These are phyloP conservation scores for Entomobrya proxima DNA, from an alignment of 2,888 invertebrate species.

Conservation along the genomic window DNA sequence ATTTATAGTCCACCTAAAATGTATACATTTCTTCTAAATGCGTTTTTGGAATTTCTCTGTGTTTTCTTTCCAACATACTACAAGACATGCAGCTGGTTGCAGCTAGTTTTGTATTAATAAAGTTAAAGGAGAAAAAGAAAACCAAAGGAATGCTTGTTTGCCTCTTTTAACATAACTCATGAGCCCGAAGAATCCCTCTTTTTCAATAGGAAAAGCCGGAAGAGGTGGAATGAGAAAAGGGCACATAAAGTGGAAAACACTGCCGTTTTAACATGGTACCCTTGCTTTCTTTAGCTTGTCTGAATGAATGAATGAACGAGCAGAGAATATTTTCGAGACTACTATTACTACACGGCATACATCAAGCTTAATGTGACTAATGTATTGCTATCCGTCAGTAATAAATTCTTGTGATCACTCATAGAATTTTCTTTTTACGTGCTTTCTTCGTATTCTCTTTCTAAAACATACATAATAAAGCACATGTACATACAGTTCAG, in stretches of 20 bases:
- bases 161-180: background rate
- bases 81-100: background rate
- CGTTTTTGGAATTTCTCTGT: background rate
- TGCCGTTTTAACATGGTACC: background rate
- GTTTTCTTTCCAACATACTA: background rate
- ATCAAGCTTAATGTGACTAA: constrained; percentile 67
- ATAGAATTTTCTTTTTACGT: constrained; percentile 19
- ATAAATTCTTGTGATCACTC: constrained; percentile 61
- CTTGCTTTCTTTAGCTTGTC: background rate
- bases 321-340: constrained; percentile 42
- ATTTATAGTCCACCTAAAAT: too few species aligned
- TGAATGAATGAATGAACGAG: constrained; percentile 28
- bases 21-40: too few species aligned
- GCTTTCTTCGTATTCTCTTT: constrained; percentile 25
- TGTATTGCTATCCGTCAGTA: constrained; percentile 58
- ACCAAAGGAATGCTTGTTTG: background rate
- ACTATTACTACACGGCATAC: constrained; percentile 32
- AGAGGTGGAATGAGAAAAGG: background rate
- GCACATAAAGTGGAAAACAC: background rate
- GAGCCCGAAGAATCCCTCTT: background rate
- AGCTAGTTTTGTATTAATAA: constrained; percentile 14
- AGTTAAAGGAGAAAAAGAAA: background rate
- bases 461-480: background rate
- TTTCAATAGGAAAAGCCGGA: background rate
- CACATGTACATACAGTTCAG: background rate